Conservation (phyloP, 2,113 vertebrate genomes). For the Patagioenas fasciata region DNA sequence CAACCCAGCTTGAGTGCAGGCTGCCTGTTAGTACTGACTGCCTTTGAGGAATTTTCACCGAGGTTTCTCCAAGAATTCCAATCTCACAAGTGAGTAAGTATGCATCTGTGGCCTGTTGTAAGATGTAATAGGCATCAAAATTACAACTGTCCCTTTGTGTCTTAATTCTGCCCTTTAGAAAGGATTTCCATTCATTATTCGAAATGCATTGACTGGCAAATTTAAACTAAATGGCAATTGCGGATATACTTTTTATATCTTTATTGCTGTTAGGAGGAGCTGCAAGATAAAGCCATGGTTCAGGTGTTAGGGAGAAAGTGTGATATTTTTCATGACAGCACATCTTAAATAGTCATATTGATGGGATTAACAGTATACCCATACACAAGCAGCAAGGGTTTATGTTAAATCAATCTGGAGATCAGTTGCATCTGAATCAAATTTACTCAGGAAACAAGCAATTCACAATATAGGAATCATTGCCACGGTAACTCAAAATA, state of each 20-base stretch:
- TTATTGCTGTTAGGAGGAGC: neutral
- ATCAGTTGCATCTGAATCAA: neutral
- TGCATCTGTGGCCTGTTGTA: neutral
- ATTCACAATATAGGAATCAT: neutral
- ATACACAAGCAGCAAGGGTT: neutral
- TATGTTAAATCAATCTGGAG: neutral
- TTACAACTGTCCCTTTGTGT: neutral
- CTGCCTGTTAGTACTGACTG: neutral
- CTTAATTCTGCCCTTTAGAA: neutral
- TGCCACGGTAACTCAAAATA: neutral
- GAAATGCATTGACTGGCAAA: neutral
- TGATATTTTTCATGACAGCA: neutral
- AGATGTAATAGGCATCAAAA: neutral
- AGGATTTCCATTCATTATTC: neutral
- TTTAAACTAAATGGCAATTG: neutral
- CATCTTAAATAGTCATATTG: neutral
- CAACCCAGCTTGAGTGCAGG: neutral
- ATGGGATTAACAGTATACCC: neutral
- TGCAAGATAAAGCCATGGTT: neutral
- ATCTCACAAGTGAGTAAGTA: neutral
- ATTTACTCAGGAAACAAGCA: neutral
- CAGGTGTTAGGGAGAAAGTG: neutral
- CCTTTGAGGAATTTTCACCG: neutral
- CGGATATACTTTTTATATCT: neutral
- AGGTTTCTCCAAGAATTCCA: neutral